Conservation (phyloP, 2,888 invertebrate species). For the Carpatolechia fugitivella region DNA sequence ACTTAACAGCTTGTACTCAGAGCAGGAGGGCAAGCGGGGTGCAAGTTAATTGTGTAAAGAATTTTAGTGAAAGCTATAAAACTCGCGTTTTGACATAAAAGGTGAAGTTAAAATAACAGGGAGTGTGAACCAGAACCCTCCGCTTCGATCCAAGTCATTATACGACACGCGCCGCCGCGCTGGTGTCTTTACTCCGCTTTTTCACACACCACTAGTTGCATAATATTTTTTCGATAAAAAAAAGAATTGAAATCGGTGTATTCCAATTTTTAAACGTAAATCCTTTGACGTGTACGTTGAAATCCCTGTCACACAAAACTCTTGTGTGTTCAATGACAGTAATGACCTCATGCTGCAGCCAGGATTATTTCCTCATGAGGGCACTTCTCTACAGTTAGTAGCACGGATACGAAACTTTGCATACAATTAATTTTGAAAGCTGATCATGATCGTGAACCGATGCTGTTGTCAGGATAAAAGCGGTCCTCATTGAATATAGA, state of each 20-base stretch:
- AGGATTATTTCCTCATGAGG: too few species aligned
- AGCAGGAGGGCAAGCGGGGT: conserved; percentile 40
- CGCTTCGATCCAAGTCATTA: conserved; percentile 40
- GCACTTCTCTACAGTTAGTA: too few species aligned
- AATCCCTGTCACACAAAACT: too few species aligned
- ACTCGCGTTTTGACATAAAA: conserved; percentile 66
- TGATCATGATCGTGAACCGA: too few species aligned
- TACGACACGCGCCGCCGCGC: conserved; percentile 38
- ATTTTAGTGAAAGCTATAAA: conserved; percentile 69
- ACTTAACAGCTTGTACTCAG: conserved; percentile 48
- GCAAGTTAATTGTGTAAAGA: conserved; percentile 68
- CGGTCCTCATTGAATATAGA: too few species aligned
- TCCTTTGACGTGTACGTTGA: background rate
- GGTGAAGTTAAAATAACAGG: conserved; percentile 68
- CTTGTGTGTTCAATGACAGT: too few species aligned
- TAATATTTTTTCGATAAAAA: background rate
- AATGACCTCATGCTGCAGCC: too few species aligned
- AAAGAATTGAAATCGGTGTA: background rate
- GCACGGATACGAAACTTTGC: too few species aligned
- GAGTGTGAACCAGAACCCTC: conserved; percentile 35
- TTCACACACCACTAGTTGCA: conserved; percentile 40
- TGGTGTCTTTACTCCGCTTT: conserved; percentile 33
- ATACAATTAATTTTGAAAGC: too few species aligned
- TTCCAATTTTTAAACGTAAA: background rate
- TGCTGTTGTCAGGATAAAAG: too few species aligned